Evolutionary conservation across 2,113 vertebrate species (phyloP).

Genomic region (Protobothrops flavoviridis): DNA sequence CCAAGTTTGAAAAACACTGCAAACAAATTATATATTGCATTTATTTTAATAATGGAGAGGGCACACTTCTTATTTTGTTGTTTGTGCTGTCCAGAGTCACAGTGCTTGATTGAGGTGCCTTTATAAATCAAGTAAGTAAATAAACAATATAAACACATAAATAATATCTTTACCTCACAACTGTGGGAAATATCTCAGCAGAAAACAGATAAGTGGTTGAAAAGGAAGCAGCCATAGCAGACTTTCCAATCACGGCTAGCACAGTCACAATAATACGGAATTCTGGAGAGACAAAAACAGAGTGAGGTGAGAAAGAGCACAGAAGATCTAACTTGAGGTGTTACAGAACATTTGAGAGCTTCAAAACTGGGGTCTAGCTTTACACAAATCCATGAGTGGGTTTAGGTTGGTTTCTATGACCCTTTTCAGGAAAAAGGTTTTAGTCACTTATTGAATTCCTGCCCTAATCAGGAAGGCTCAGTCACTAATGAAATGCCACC

Average conservation of each 20-base stretch:
- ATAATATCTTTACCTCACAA: conserved; percentile 12
- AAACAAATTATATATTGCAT: background rate
- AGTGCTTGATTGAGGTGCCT: background rate
- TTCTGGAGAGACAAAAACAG: background rate
- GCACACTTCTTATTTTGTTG: background rate
- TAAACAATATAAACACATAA: background rate
- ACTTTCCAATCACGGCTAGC: conserved; percentile 3
- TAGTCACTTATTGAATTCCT: background rate
- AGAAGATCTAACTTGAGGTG: too few relatives aligned
- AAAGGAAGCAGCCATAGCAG: background rate
- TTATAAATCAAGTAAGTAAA: background rate
- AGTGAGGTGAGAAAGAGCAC: too few relatives aligned
- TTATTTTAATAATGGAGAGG: background rate
- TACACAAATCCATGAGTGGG: background rate
- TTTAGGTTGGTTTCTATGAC: background rate
- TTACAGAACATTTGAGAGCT: background rate
- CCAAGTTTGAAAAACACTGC: background rate
- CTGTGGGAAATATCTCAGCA: conserved; percentile 12
- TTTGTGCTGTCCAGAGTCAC: background rate
- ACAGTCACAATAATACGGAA: background rate
- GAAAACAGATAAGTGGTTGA: conserved; percentile 17
- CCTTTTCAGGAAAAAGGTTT: background rate
- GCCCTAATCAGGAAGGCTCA: background rate
- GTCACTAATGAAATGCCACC: background rate
- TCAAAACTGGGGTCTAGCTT: background rate